Conservation (phyloP, 2,888 invertebrate species). For the Napeogenes sylphis region DNA sequence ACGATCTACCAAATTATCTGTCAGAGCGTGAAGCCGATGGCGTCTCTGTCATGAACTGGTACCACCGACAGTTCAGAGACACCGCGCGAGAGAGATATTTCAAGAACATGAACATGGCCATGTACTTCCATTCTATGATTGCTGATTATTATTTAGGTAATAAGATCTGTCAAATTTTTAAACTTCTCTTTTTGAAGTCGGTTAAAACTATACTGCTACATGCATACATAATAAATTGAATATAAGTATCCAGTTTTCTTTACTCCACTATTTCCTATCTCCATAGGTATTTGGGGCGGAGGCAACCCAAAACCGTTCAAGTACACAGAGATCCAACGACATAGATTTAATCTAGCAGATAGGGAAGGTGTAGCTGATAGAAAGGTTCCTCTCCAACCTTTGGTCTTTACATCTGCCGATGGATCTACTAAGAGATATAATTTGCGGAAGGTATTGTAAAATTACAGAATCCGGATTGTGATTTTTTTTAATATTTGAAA, state of each 20-base stretch:
- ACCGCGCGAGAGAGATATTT: slow-evolving; percentile 97
- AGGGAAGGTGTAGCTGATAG: slow-evolving; percentile 93
- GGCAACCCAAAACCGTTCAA: slow-evolving; percentile 96
- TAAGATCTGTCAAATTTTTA: slow-evolving; percentile 7
- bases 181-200: not conserved
- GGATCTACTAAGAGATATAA: slow-evolving; percentile 94
- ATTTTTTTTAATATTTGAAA: not conserved
- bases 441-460: slow-evolving; percentile 85
- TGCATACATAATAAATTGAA: not conserved
- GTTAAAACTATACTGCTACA: not conserved
- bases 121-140: slow-evolving; percentile 97
- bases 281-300: slow-evolving; percentile 91
- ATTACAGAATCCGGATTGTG: not conserved
- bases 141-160: slow-evolving; percentile 97
- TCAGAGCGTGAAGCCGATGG: slow-evolving; percentile 98
- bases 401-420: slow-evolving; percentile 93
- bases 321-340: slow-evolving; percentile 97
- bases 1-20: slow-evolving; percentile 97
- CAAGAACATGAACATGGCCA: slow-evolving; percentile 97
- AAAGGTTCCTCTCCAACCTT: slow-evolving; percentile 95
- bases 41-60: slow-evolving; percentile 99
- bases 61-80: slow-evolving; percentile 96
- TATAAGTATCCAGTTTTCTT: not conserved
- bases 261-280: not conserved
- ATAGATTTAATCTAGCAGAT: slow-evolving; percentile 91